Evolutionary conservation across 30 jellyfish, hydroid and myxozoan genomes (phyloP), one percentile per base, ranked within the genome.

Genomic region (Haliclystus octoradiatus): DNA sequence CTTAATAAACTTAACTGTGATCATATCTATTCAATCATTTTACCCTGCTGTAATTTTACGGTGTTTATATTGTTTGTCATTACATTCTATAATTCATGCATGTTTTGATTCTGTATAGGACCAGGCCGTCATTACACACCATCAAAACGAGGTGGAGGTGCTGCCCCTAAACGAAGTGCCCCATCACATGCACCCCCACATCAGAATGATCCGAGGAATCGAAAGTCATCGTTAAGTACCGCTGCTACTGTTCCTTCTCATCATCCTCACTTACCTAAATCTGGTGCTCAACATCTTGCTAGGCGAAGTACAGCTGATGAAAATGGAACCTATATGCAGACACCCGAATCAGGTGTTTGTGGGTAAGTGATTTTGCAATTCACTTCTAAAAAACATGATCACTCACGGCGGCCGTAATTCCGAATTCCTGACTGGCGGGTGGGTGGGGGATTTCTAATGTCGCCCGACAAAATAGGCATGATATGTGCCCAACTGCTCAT

Each of bases 301-400:
- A 81, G 83, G 64, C 93, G 75, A 33, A 23, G 70, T 22, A 65
- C 93, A 19, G 30, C 77, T 0, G 93, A 77, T 52, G 47, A 22
- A 35, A 76, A 77, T 32, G 93, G 74, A 22, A 85, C 67, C 15
- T 88, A 80, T 40, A 88, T 88, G 97, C 50, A 76, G 66, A 81
- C 97, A 22, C 97, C 97, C 4, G 97, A 88, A 62, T 82, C 97
- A 13, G 97, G 97, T 0, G 87, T 72, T 34, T 81, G 97, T 70
- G 97, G 97, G 97, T 88, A 76, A 26, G 94, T 34, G 27, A 40
- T 40, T 9, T 5, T 9, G 19, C 14, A 40, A 19, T 5, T 5
- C 57, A 40, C 57, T 19, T 5, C 57, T 5, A 40, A 40, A n/a
- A n/a, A n/a, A n/a, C n/a, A n/a, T n/a, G n/a, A n/a, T n/a, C n/a